These are phyloP conservation scores for Actinia tenebrosa DNA, from an alignment of 64 coral and sea anemone species.

Conservation along the genomic window DNA sequence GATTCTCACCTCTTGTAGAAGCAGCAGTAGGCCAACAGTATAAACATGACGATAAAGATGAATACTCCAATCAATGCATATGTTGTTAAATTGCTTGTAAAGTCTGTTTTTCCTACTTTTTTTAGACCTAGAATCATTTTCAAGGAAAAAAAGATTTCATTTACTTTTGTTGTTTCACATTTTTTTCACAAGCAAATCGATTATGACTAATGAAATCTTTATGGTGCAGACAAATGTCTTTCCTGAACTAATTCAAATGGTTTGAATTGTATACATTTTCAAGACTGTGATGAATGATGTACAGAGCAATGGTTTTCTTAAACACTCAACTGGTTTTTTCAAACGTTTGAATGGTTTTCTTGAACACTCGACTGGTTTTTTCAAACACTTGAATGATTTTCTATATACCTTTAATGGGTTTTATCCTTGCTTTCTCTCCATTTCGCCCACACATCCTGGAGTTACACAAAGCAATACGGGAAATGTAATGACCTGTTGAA, in stretches of 20 bases:
- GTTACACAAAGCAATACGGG: background rate
- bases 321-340: background rate
- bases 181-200: background rate
- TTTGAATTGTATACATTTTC: too few species aligned
- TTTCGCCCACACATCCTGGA: background rate
- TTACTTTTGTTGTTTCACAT: background rate
- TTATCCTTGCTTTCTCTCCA: background rate
- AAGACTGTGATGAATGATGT: too few species aligned
- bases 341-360: too few species aligned
- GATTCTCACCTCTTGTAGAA: background rate
- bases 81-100: background rate
- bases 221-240: too few species aligned
- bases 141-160: background rate
- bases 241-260: too few species aligned
- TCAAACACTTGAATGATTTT: background rate
- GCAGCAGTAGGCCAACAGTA: background rate
- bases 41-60: background rate
- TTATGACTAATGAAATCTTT: too few species aligned
- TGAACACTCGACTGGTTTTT: too few species aligned
- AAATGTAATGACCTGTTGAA: background rate
- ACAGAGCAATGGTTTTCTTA: too few species aligned
- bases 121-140: background rate
- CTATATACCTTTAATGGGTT: background rate
- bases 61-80: background rate
- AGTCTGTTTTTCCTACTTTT: background rate